phyloP scores from a whole-genome alignment of 2,113 vertebrate genomes.

The Marmota monax region DNA sequence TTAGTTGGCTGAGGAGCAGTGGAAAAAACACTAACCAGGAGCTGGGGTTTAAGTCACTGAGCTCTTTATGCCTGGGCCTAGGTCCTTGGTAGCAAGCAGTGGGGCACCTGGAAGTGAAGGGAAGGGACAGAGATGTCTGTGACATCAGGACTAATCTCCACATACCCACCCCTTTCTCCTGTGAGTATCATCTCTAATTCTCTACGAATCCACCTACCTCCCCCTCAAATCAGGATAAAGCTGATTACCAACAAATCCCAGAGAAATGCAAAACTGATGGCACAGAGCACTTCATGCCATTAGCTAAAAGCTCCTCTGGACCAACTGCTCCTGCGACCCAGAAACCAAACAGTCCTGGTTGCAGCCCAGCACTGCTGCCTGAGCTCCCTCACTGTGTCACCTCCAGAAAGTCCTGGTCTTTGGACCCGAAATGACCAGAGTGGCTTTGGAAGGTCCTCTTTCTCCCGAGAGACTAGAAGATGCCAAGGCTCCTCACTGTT shows the following conservation, averaged over 20 bases:
- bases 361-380: neutral
- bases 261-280: constrained; percentile 56
- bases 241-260: constrained; percentile 86
- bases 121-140: neutral
- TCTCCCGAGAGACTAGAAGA: neutral
- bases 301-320: constrained; percentile 86
- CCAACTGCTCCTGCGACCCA: constrained; percentile 61
- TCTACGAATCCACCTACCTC: neutral
- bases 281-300: constrained; percentile 84
- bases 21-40: neutral
- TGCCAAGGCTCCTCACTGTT: neutral
- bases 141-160: neutral
- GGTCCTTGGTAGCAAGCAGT: neutral
- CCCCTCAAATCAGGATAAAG: constrained; percentile 83
- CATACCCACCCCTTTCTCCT: neutral
- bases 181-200: constrained; percentile 48
- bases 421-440: neutral
- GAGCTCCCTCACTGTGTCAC: neutral
- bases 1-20: neutral
- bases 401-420: constrained; percentile 25
- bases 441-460: neutral
- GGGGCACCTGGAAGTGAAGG: neutral
- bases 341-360: constrained; percentile 60
- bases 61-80: neutral
- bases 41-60: constrained; percentile 1